Evolutionary conservation across 2,888 invertebrate genomes (phyloP), one percentile per base, ranked within the genome.

Genomic region (Acrocera orbiculus): DNA sequence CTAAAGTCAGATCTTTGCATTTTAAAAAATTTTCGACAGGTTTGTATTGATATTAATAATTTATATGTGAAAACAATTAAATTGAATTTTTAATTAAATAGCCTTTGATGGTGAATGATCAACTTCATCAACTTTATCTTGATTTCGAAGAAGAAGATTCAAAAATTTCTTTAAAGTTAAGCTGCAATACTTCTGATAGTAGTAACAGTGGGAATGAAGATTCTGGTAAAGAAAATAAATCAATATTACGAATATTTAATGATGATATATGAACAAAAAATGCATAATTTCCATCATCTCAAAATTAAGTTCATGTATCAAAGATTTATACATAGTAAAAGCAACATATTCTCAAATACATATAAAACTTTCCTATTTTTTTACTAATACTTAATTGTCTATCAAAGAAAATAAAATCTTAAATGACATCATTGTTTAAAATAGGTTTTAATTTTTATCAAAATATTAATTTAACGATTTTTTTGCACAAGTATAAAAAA

Each of bases 211-310:
- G 35, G 3, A 42, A 43, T 14, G 44, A 44, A 27, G 36, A 32
- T n/a, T n/a, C n/a, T n/a, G n/a, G n/a, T n/a, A n/a, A 56, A 54
- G 26, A 47, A 44, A 46, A 56, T 56, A 41, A 54, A 54, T 40
- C 59, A 62, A 23, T 66, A 64, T 43, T 61, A 62, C 41, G 65
- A 64, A 35, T n/a, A n/a, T n/a, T 50, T 67, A 44, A 63, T 64
- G 44, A 68, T 70, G 63, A 61, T 70, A 37, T 67, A 67, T 45
- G 71, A 73, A 52, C 70, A 70, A n/a, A n/a, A 46, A 65, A 71
- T 47, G 67, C 69, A 16, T 68, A 69, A 20, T 53, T 71, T 38
- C 69, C 70, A 23, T 57, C 66, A 9, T 59, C 65, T 23, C n/a
- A 23, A n/a, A n/a, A n/a, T n/a, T n/a, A n/a, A n/a, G n/a, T n/a